phyloP scores from a whole-genome alignment of 2,113 vertebrate species.

The Psilopsiagon aurifrons region DNA sequence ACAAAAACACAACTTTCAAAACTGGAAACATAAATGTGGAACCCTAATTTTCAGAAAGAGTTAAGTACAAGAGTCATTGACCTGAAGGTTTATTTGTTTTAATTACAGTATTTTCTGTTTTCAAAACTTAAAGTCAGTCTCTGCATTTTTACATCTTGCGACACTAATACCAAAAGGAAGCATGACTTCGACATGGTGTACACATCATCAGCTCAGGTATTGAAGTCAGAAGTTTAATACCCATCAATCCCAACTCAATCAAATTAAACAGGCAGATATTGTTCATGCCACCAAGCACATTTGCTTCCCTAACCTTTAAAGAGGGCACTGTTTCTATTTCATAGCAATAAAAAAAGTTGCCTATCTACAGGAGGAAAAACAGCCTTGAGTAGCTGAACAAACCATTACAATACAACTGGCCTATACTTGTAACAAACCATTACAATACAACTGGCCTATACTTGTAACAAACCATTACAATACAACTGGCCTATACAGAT shows the following conservation, averaged over 20 bases:
- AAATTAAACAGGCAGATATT: neutral
- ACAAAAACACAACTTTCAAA: neutral
- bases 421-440: too few species aligned
- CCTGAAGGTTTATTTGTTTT: neutral
- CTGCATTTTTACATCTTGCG: neutral
- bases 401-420: neutral
- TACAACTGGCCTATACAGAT: neutral
- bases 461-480: too few species aligned
- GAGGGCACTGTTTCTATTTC: neutral
- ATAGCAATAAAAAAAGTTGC: neutral
- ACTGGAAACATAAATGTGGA: neutral
- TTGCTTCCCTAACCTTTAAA: neutral
- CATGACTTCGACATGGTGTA: neutral
- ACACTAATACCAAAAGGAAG: neutral
- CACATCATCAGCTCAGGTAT: neutral
- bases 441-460: neutral
- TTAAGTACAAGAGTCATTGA: neutral
- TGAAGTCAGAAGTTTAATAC: neutral
- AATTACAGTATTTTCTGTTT: neutral
- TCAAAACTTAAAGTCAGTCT: neutral
- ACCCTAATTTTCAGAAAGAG: neutral
- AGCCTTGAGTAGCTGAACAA: neutral
- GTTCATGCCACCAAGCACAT: neutral
- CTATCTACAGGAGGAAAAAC: neutral
- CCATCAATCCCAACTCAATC: neutral